Conservation (phyloP, 2,113 vertebrate genomes). For the Ochotona princeps region DNA sequence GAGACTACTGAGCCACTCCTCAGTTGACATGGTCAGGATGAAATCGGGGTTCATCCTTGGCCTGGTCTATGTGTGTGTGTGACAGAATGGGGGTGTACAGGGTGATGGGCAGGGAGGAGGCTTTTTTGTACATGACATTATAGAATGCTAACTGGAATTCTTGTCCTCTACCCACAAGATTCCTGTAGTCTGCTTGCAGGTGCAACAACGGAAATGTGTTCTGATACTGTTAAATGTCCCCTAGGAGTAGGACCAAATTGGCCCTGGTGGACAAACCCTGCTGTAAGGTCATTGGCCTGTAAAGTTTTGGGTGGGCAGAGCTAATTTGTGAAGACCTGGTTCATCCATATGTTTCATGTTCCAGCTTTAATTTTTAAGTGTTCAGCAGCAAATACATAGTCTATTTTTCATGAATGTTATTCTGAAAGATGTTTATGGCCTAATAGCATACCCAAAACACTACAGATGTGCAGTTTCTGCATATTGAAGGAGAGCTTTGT, state of each 20-base stretch:
- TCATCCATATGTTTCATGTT: neutral
- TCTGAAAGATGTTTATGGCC: slow-evolving; percentile 27
- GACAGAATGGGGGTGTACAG: no score
- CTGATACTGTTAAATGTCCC: neutral
- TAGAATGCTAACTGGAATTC: neutral
- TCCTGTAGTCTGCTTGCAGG: neutral
- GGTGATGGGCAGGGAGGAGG: no score
- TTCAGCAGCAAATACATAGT: neutral
- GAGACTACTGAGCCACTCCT: neutral
- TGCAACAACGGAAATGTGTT: neutral
- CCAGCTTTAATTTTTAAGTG: neutral
- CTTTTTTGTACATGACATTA: neutral
- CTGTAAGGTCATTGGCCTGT: neutral
- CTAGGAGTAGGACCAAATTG: neutral
- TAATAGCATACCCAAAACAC: neutral
- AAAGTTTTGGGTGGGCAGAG: neutral
- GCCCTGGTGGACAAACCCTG: neutral
- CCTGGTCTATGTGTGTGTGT: neutral
- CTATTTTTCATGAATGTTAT: neutral
- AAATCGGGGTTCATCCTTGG: neutral
- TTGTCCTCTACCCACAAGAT: neutral
- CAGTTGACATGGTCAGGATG: neutral
- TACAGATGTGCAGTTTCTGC: neutral
- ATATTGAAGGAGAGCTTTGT: neutral
- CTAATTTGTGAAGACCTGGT: neutral